phyloP scores from a whole-genome alignment of 2,797 vertebrate genomes.

The Dendrocincla tyrannina region DNA sequence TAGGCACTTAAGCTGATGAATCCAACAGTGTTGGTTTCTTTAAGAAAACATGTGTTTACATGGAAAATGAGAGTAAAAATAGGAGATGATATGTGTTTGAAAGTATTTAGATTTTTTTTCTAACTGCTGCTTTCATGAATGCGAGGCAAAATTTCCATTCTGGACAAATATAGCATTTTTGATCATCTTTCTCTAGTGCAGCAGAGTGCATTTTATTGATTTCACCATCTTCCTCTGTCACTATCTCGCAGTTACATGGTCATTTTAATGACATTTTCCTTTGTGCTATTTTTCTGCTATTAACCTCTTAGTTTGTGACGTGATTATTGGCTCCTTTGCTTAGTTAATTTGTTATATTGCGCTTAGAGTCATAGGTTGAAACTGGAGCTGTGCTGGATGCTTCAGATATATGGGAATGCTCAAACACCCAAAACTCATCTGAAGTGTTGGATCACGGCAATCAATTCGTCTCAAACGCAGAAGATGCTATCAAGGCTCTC shows the following conservation, averaged over 20 bases:
- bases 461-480: neutral
- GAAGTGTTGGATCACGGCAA: neutral
- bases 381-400: neutral
- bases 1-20: neutral
- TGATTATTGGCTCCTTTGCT: neutral
- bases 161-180: neutral
- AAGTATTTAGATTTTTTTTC: neutral
- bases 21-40: neutral
- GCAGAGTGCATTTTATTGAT: neutral
- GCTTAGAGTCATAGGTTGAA: neutral
- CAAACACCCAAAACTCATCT: neutral
- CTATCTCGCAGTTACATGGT: neutral
- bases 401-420: neutral
- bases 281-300: constrained; percentile 13
- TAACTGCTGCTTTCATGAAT: neutral
- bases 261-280: constrained; percentile 2
- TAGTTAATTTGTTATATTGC: neutral
- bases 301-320: neutral
- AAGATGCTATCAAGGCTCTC: neutral
- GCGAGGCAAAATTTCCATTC: neutral
- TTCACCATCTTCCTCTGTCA: neutral
- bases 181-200: neutral
- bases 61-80: neutral
- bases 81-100: neutral
- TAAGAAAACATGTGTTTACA: neutral